Evolutionary conservation across 2,888 invertebrate genomes (phyloP), one percentile per base, ranked within the genome.

Genomic region (Catocala nupta): DNA sequence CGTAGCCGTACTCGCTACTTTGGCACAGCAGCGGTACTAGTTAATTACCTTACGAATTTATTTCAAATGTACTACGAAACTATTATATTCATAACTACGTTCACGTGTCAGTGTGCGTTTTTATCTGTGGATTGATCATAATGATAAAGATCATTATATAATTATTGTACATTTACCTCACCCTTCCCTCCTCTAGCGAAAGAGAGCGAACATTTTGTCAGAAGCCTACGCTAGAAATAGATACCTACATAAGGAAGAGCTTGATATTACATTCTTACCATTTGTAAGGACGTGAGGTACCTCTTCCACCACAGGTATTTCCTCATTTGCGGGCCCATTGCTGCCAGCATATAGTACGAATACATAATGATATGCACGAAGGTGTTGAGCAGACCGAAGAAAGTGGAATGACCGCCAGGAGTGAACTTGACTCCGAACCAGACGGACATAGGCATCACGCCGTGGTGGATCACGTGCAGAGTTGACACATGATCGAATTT

Each of bases 331-430:
- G 98, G 98, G 64, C 99, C 99, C 92, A 98, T 95, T 42, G 99
- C 99, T 54, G 98, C 96, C 83, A 99, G 92, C 95, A 99, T 95
- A 86, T 98, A 98, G 94, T 99, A 99, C 5, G 96, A 95, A 93
- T 99, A 99, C 99, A 99, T 99, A 75, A 99, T 95, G 81, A 99
- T 97, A 92, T 99, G 99, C n/a, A 99, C 98, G 90, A 98, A 98
- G 0, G 98, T 98, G 92, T 99, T 99, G 83, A 99, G 94, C 78
- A 98, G 95, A 1, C 98, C 98, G 90, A 99, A 99, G 95, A 99
- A 99, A 5, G 99, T 98, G 80, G 98, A 98, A 90, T 99, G 99
- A 42, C 99, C 99, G 86, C 99, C 98, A 95, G 98, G 98, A 34
- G 98, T 98, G 95, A 98, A 99, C 94, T 98, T 98, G 59, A 99